Percentiles rank a stretch among this genome's conserved stretches.
Conservation (phyloP, 1,140 invertebrate species). For the Dendroctonus ponderosae region DNA sequence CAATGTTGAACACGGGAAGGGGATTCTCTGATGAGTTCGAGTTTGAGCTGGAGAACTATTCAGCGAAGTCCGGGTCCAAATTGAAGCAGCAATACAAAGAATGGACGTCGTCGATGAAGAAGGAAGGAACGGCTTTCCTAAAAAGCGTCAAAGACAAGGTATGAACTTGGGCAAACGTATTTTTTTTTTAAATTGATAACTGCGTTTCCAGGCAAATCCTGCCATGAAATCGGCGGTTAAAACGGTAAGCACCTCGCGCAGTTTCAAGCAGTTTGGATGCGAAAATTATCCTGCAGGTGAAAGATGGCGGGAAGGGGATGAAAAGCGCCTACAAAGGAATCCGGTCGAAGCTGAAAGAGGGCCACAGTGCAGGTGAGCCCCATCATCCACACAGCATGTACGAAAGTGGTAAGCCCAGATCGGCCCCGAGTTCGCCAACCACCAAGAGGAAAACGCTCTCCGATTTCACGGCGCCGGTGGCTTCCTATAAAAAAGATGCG, state of each 20-base stretch:
- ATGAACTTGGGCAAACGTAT: slow-evolving; percentile 32
- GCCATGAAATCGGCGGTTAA: slow-evolving; percentile 78
- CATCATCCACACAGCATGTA: slow-evolving; percentile 49
- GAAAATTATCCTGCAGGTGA: slow-evolving; percentile 57
- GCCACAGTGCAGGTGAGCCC: slow-evolving; percentile 42
- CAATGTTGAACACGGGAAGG: slow-evolving; percentile 82
- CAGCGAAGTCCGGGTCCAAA: slow-evolving; percentile 76
- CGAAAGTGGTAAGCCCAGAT: slow-evolving; percentile 56
- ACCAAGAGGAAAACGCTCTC: slow-evolving; percentile 54
- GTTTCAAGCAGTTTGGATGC: neutral
- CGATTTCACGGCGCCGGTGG: slow-evolving; percentile 51
- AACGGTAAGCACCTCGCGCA: slow-evolving; percentile 61
- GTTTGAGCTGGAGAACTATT: slow-evolving; percentile 81
- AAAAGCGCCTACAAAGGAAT: slow-evolving; percentile 74
- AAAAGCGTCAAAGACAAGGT: slow-evolving; percentile 76
- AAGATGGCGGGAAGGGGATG: slow-evolving; percentile 72
- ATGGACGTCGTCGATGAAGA: slow-evolving; percentile 58
- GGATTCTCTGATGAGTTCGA: slow-evolving; percentile 95
- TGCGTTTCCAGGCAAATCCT: slow-evolving; percentile 67
- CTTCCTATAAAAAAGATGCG: slow-evolving; percentile 57
- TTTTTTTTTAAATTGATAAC: slow-evolving; percentile 15
- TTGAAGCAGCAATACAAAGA: slow-evolving; percentile 78
- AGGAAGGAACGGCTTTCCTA: slow-evolving; percentile 63
- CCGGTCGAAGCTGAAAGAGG: slow-evolving; percentile 61
- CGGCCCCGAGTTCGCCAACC: slow-evolving; percentile 67